A percentile compares a stretch with the other conserved stretches of the same genome.
These are phyloP conservation scores for Sylvilagus floridanus DNA, from an alignment of 2,797 vertebrate species.

Conservation along the genomic window DNA sequence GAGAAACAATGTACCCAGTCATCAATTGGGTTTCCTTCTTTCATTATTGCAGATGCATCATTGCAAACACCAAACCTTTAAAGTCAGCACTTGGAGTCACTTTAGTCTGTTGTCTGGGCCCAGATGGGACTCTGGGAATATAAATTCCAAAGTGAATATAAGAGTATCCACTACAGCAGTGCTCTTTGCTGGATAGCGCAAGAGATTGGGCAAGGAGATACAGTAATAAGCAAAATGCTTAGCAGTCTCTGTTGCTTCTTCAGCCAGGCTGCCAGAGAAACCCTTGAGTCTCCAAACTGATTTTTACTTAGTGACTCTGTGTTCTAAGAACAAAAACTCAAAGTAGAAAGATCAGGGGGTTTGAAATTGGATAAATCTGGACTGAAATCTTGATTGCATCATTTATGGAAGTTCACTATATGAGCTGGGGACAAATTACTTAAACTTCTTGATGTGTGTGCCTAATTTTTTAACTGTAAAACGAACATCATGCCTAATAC, in stretches of 20 bases:
- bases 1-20: conserved; percentile 14
- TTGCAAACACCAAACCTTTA: conserved; percentile 43
- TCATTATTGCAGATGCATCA: conserved; percentile 11
- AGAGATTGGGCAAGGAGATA: not conserved
- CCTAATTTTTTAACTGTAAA: conserved; percentile 28
- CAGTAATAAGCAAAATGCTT: conserved; percentile 41
- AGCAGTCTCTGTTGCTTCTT: conserved; percentile 31
- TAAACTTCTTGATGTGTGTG: not conserved
- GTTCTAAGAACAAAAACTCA: conserved; percentile 2
- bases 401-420: conserved; percentile 10
- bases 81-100: conserved; percentile 62
- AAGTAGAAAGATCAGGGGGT: not conserved
- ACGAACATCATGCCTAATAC: not conserved
- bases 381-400: conserved; percentile 3
- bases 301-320: conserved; percentile 37
- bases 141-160: conserved; percentile 61
- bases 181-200: conserved; percentile 6
- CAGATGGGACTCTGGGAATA: not conserved
- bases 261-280: conserved; percentile 38
- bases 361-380: conserved; percentile 42
- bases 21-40: conserved; percentile 47
- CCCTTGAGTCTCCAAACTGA: conserved; percentile 30
- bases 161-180: not conserved
- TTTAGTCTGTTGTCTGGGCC: conserved; percentile 1
- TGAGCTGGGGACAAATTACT: conserved; percentile 11